Evolutionary conservation across 2,888 invertebrate genomes (phyloP).

Genomic region (Odontothrips loti): DNA sequence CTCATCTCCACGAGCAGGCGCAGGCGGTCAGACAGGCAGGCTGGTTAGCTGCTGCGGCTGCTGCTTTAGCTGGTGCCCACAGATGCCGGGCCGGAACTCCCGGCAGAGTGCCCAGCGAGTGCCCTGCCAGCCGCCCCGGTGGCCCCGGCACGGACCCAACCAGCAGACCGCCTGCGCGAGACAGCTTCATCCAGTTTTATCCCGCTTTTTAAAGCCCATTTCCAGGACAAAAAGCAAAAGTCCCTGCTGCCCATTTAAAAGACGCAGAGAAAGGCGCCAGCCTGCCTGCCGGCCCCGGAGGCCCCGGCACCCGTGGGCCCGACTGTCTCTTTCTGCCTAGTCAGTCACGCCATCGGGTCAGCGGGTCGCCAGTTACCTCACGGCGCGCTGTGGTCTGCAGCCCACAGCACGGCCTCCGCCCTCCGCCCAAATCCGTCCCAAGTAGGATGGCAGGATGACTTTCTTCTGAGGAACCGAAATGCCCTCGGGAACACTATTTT

Average conservation of each 20-base stretch:
- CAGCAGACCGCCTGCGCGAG: background rate
- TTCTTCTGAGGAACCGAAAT: no score
- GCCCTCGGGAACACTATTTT: no score
- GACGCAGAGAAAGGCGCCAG: background rate
- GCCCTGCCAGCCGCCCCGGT: no score
- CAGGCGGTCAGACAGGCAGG: no score
- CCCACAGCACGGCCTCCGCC: no score
- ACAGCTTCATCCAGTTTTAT: background rate
- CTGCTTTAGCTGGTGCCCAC: no score
- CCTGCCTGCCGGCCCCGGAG: background rate
- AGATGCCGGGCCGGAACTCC: background rate
- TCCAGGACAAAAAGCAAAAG: background rate
- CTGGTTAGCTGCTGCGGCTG: no score
- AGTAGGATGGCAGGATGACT: no score
- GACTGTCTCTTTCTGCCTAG: background rate
- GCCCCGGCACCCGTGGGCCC: background rate
- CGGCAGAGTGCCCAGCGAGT: background rate
- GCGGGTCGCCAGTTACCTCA: conserved; percentile 3
- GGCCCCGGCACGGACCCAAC: background rate
- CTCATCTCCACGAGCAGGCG: no score
- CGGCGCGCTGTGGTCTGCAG: background rate
- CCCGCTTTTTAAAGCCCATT: background rate
- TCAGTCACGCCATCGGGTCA: conserved; percentile 6
- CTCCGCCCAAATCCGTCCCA: no score
- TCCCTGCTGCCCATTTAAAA: background rate